Conservation (phyloP, 2,888 invertebrate species). For the Tillus elongatus region DNA sequence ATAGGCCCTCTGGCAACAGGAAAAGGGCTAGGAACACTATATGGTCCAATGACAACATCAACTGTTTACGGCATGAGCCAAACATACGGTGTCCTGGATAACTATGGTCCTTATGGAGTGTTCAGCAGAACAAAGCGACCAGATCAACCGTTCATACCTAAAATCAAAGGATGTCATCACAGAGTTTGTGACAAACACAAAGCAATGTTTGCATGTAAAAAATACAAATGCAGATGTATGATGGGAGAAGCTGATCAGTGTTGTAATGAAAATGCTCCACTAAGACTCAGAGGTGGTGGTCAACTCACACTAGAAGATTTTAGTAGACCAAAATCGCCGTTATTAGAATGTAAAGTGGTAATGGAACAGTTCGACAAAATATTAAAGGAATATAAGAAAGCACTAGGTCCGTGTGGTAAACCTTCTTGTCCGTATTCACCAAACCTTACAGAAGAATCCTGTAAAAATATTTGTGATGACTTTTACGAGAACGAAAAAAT, state of each 20-base stretch:
- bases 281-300: constrained; percentile 26
- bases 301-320: constrained; percentile 10
- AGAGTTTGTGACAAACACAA: constrained; percentile 4
- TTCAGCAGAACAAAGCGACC: constrained; percentile 27
- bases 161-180: constrained; percentile 3
- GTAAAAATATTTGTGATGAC: constrained; percentile 29
- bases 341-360: constrained; percentile 34
- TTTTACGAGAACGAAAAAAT: background rate
- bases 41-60: constrained; percentile 25
- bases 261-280: background rate
- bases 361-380: constrained; percentile 37
- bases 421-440: constrained; percentile 33
- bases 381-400: constrained; percentile 33
- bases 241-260: background rate
- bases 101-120: constrained; percentile 35
- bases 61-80: constrained; percentile 33
- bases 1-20: constrained; percentile 38
- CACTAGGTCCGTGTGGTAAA: constrained; percentile 37
- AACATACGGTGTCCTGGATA: constrained; percentile 32
- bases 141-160: constrained; percentile 25
- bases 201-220: background rate
- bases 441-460: constrained; percentile 28
- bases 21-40: constrained; percentile 33
- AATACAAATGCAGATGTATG: background rate
- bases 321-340: constrained; percentile 23